A percentile compares a stretch with the other conserved stretches of the same genome.
Conservation (phyloP, 1,140 invertebrate genomes). For the Leptopilina boulardi region DNA sequence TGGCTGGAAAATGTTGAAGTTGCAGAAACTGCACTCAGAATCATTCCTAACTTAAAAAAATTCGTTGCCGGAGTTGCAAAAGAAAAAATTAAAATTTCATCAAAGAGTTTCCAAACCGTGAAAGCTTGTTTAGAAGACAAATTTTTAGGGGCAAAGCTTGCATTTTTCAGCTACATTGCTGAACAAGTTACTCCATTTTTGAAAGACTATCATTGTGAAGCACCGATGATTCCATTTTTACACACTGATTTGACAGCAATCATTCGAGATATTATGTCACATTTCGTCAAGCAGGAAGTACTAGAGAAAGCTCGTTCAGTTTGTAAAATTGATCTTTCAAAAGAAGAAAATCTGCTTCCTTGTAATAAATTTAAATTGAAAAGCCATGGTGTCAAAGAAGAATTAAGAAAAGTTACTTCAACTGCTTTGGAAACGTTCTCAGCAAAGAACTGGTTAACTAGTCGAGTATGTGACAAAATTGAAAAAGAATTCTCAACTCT, state of each 20-base stretch:
- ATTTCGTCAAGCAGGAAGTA: background rate
- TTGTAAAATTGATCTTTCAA: background rate
- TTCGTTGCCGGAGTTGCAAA: background rate
- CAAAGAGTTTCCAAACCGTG: background rate
- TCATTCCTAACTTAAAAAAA: background rate
- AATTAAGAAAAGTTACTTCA: background rate
- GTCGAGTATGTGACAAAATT: background rate
- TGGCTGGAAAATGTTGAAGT: background rate
- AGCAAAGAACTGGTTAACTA: background rate
- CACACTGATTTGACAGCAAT: background rate
- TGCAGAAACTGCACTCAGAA: background rate
- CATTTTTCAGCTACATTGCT: background rate
- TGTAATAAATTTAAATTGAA: background rate
- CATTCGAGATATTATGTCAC: background rate
- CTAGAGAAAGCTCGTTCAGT: background rate
- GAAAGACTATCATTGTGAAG: background rate
- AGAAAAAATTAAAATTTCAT: constrained; percentile 2
- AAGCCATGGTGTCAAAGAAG: background rate
- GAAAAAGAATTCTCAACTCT: background rate
- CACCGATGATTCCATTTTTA: background rate
- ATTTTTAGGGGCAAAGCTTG: background rate
- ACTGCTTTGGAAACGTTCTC: background rate
- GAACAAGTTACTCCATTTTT: background rate
- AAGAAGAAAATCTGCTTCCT: background rate
- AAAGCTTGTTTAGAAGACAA: background rate